Percentiles rank a stretch among this genome's conserved stretches.
These are phyloP conservation scores for Tangara arthus DNA, from an alignment of 2,797 vertebrate genomes.

Conservation along the genomic window DNA sequence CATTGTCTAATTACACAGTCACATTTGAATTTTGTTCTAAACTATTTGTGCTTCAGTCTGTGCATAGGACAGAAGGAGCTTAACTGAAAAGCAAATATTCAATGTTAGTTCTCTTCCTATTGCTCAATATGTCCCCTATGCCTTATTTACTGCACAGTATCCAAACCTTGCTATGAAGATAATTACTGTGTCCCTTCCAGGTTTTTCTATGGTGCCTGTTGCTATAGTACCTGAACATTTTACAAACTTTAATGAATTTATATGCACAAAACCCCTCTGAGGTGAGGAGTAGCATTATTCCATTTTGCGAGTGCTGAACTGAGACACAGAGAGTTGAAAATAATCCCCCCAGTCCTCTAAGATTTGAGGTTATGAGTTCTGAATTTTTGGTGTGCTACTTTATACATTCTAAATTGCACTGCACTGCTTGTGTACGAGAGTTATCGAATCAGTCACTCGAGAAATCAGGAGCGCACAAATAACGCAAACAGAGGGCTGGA, in stretches of 20 bases:
- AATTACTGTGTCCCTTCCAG: constrained; percentile 50
- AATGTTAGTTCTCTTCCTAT: constrained; percentile 46
- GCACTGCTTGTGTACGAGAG: neutral
- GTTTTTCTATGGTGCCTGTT: constrained; percentile 31
- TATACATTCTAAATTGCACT: neutral
- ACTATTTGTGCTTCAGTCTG: constrained; percentile 42
- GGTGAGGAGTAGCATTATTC: neutral
- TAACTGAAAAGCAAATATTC: constrained; percentile 51
- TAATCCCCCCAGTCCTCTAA: neutral
- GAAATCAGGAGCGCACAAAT: neutral
- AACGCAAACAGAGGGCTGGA: neutral
- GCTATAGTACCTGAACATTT: constrained; percentile 52
- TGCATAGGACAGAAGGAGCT: constrained; percentile 51
- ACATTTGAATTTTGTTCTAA: constrained; percentile 44
- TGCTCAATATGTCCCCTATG: constrained; percentile 53
- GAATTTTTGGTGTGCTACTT: neutral
- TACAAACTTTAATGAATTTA: constrained; percentile 57
- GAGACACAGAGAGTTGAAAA: neutral
- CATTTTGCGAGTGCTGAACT: neutral
- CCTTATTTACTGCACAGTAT: constrained; percentile 45
- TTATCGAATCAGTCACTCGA: neutral
- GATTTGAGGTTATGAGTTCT: neutral
- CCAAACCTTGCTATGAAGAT: constrained; percentile 42
- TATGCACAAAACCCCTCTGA: neutral
- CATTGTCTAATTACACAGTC: constrained; percentile 37